Conservation (phyloP, 2,113 vertebrate genomes). For the Rafetus swinhoei region DNA sequence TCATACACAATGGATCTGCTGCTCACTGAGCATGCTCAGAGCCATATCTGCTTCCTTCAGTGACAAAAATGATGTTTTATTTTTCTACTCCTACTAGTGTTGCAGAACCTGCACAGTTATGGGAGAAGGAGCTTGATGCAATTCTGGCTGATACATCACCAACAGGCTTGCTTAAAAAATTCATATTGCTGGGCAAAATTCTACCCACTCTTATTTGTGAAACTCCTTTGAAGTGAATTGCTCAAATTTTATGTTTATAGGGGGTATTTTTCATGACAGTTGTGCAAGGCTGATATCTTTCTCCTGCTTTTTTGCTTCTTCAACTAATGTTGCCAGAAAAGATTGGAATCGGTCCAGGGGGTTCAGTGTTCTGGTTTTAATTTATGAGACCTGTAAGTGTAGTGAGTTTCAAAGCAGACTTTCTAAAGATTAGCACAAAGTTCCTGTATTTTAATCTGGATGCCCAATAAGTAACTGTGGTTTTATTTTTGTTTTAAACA, state of each 20-base stretch:
- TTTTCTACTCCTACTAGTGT: slow-evolving; percentile 23
- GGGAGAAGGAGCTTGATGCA: neutral
- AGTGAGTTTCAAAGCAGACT: slow-evolving; percentile 14
- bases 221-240: neutral
- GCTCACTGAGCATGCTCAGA: neutral
- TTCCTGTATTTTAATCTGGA: slow-evolving; percentile 24
- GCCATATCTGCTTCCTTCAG: slow-evolving; percentile 3
- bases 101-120: neutral
- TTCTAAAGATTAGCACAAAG: neutral
- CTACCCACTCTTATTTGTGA: neutral
- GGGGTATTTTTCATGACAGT: neutral
- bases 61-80: slow-evolving; percentile 31
- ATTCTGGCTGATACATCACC: neutral
- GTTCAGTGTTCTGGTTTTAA: neutral
- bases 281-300: neutral
- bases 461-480: too few relatives aligned
- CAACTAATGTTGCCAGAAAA: slow-evolving; percentile 4
- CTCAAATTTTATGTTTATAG: neutral
- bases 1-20: slow-evolving; percentile 5
- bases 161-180: neutral
- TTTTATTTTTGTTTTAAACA: too few relatives aligned
- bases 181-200: neutral
- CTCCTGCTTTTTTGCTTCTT: slow-evolving; percentile 37
- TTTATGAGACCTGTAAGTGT: neutral
- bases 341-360: neutral